Evolutionary conservation across 2,797 vertebrate genomes (phyloP), one percentile per base, ranked within the genome.

Genomic region (Eospalax fontanierii): DNA sequence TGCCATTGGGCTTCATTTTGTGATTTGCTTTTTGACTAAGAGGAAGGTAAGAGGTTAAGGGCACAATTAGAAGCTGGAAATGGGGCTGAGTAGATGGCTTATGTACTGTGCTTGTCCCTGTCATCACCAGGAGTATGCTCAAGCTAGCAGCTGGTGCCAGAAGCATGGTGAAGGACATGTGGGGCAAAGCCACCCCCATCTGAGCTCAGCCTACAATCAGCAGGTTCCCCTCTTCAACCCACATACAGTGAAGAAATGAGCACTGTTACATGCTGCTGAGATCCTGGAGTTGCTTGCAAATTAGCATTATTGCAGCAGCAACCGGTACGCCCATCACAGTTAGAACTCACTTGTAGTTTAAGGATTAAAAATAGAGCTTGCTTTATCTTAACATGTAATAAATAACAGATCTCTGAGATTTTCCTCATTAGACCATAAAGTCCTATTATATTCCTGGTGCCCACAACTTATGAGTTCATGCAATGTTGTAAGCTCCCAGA

Each of bases 341-440:
- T 71, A 88, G 83, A 94, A 43, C 75, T 75, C 40, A 81, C 68
- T 12, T 88, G 2, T 11, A 92, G 63, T 81, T 91, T 74, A 54
- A 87, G 43, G n/a, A 68, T 91, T 93, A 87, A 89, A 50, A 95
- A 89, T 30, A 83, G 8, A 59, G 9, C 70, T 94, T 78, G 35
- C 40, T 79, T 84, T 96, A 22, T 66, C 68, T 88, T 86, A 91
- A 91, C 24, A 82, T 7, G 50, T 46, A 86, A 87, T 8, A 93
- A 82, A 78, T 38, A 89, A 91, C 26, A 63, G 28, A 50, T 71
- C 19, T 87, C 61, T 91, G 79, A 87, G 21, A 21, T 12, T 26
- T 19, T 6, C 33, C 19, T 61, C 2, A 79, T 61, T 92, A 83
- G 54, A 73, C 40, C n/a, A 22, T 66, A 87, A 75, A 5, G 28